phyloP scores from a whole-genome alignment of 2,113 vertebrate genomes.

The Pomatorhinus ruficollis region DNA sequence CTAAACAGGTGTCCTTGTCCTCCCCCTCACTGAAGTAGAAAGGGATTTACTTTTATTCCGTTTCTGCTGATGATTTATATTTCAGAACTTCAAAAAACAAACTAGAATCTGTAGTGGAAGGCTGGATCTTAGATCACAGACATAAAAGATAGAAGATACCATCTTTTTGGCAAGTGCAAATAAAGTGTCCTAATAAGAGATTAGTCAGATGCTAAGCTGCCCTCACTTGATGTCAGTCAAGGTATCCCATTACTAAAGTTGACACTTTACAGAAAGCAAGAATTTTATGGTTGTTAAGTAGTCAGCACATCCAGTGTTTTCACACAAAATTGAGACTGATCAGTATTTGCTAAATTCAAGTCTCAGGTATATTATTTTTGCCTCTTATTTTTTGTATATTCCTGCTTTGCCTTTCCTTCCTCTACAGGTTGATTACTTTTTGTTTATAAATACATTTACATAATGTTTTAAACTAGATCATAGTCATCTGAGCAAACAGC shows the following conservation, averaged over 20 bases:
- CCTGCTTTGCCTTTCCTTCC: not conserved
- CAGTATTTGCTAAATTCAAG: not conserved
- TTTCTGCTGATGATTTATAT: not conserved
- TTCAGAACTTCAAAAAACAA: not conserved
- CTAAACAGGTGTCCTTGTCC: not conserved
- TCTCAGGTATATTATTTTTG: not conserved
- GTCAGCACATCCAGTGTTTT: not conserved
- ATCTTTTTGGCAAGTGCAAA: not conserved
- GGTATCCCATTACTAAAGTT: not conserved
- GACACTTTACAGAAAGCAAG: not conserved
- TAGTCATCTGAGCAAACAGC: not conserved
- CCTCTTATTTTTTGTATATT: not conserved
- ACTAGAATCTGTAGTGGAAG: not conserved
- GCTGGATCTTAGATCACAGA: not conserved
- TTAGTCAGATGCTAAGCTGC: not conserved
- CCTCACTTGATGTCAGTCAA: not conserved
- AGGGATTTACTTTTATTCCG: not conserved
- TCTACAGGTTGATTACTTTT: not conserved
- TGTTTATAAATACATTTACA: not conserved
- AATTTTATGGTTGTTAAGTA: not conserved
- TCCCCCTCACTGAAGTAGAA: not conserved
- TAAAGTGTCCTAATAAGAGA: not conserved
- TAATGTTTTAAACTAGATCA: not conserved
- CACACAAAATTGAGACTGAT: not conserved
- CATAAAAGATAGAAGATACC: not conserved